Evolutionary conservation across 2,797 vertebrate genomes (phyloP).

Genomic region (Hemibagrus guttatus): DNA sequence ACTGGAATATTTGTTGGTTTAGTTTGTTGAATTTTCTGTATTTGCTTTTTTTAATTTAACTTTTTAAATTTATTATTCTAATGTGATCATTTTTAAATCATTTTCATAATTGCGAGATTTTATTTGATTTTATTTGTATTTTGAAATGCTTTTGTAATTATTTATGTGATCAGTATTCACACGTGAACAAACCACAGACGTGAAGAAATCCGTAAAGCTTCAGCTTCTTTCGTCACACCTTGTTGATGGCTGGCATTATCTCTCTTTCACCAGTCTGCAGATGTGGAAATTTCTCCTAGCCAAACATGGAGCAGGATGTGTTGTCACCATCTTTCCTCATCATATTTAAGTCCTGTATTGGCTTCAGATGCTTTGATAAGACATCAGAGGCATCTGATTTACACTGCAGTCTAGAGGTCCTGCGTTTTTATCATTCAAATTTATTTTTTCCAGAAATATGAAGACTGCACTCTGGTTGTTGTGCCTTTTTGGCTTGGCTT

Average conservation of each 20-base stretch:
- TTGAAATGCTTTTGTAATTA: neutral
- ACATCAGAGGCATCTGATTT: neutral
- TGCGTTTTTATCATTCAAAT: neutral
- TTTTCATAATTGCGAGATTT: too few relatives aligned
- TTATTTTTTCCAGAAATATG: conserved; percentile 35
- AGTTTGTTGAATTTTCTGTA: neutral
- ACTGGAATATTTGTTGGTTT: neutral
- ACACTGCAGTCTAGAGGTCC: too few relatives aligned
- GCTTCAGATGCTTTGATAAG: neutral
- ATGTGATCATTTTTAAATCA: neutral
- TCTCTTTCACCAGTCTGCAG: conserved; percentile 10
- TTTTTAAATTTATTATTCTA: neutral
- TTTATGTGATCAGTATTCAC: neutral
- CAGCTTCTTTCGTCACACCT: neutral
- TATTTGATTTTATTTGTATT: neutral
- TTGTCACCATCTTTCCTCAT: neutral
- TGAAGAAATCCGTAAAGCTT: neutral
- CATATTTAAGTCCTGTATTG: conserved; percentile 35
- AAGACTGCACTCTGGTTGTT: conserved; percentile 37
- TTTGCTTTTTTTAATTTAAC: neutral
- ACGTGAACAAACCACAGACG: neutral
- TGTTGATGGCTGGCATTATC: conserved; percentile 8
- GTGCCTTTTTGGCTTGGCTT: conserved; percentile 45
- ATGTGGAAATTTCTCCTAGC: neutral
- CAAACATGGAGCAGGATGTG: neutral